Base-by-base conservation (phyloP, 2,113 vertebrate genomes). In the Podiceps cristatus region DNA sequence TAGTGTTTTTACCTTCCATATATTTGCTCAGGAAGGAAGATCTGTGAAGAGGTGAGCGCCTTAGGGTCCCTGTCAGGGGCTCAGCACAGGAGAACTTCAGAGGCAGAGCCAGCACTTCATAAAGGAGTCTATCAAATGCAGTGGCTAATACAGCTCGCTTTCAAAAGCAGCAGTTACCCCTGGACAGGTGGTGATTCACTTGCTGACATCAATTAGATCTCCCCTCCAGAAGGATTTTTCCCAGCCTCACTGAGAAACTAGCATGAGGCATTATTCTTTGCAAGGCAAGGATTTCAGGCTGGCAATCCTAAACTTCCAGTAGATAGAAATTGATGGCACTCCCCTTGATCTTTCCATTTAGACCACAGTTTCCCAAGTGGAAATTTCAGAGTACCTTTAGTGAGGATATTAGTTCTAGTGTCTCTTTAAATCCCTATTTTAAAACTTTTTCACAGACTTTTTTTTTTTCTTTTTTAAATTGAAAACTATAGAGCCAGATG, bases 181-280 rank as follows among this genome's bases (percentile, higher is more conserved):
- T 11, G 40, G 83, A 68, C 73, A 85, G 89, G 49, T 66, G 31
- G n/a, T 76, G 80, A 91, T 95, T 89, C 77, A 64, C 58, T 90
- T 75, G n/a, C 86, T 91, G 47, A 93, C 86, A 90, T 83, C 23
- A 22, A 85, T 84, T 85, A 91, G 44, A 52, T 73, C 68, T 86
- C 37, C 86, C 25, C 53, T 97, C 69, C 44, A 64, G 73, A 88
- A 93, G 50, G 31, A 90, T 62, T 88, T 91, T 33, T 71, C 83
- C 37, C 78, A 91, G 18, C 23, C 33, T 95, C n/a, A 44, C 16
- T 25, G 24, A 86, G 52, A 90, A 91, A 88, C 74, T 35, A 76
- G 15, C 9, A 4, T 27, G 18, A 85, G 67, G 35, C 47, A 19
- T 60, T 88, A 42, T 55, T 79, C 28, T 82, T 59, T 73, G 77